These are phyloP conservation scores for Belonocnema kinseyi DNA, from an alignment of 1,140 invertebrate species.

Conservation along the genomic window DNA sequence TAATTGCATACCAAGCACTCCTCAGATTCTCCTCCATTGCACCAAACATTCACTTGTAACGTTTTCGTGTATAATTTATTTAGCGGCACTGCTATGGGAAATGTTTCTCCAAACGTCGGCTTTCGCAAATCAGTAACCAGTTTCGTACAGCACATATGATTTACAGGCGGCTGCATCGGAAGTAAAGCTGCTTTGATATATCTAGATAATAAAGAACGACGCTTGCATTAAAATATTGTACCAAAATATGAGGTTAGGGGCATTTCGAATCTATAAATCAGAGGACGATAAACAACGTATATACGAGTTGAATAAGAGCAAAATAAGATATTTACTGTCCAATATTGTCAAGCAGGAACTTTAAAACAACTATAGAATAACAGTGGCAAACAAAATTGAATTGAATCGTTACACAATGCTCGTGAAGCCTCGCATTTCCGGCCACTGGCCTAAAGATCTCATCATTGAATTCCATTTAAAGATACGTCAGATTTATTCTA, in stretches of 20 bases:
- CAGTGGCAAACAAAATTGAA: too few species aligned
- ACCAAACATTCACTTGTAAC: constrained; percentile 91
- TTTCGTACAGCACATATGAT: constrained; percentile 84
- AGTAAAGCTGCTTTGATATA: constrained; percentile 88
- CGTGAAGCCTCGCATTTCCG: constrained; percentile 34
- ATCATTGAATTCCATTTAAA: neutral
- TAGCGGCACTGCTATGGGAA: constrained; percentile 84
- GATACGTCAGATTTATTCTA: constrained; percentile 11
- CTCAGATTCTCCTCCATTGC: constrained; percentile 80
- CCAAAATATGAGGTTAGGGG: constrained; percentile 31
- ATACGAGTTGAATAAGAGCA: too few species aligned
- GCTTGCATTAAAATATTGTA: constrained; percentile 16
- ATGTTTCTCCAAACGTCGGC: constrained; percentile 88
- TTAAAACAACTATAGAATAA: too few species aligned
- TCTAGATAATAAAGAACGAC: constrained; percentile 72
- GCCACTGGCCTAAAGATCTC: constrained; percentile 54
- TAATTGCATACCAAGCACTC: constrained; percentile 86
- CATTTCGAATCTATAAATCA: neutral
- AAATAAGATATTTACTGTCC: too few species aligned
- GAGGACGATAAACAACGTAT: too few species aligned
- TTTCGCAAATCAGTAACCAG: constrained; percentile 83
- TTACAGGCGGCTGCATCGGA: constrained; percentile 79
- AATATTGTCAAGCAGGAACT: too few species aligned
- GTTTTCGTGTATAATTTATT: constrained; percentile 90
- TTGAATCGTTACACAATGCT: too few species aligned